Conservation (phyloP, 2,888 invertebrate genomes). For the Dromius quadrimaculatus region DNA sequence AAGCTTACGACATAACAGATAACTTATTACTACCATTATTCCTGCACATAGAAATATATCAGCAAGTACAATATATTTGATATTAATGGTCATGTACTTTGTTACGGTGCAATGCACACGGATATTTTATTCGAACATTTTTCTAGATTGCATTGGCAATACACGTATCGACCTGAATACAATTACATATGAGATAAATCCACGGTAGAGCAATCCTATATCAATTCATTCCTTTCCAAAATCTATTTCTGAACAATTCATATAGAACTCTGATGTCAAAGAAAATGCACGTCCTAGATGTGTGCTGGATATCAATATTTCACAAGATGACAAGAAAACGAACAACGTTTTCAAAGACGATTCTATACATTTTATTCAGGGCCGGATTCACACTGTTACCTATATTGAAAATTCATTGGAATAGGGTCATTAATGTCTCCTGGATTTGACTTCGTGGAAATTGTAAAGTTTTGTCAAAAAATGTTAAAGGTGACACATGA, state of each 20-base stretch:
- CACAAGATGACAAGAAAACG: neutral
- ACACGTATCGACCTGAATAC: constrained; percentile 18
- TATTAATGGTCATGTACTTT: constrained; percentile 5
- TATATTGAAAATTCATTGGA: too few species aligned
- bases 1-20: too few species aligned
- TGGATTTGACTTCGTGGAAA: too few species aligned
- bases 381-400: too few species aligned
- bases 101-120: constrained; percentile 6
- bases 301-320: constrained; percentile 8
- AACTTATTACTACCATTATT: too few species aligned
- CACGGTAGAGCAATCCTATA: constrained; percentile 18
- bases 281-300: neutral
- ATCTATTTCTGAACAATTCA: constrained; percentile 7
- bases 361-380: neutral
- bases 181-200: neutral
- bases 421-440: too few species aligned
- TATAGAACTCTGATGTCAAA: neutral
- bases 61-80: neutral
- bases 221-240: constrained; percentile 1
- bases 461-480: too few species aligned
- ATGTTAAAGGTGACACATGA: too few species aligned
- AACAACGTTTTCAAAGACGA: neutral
- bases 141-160: neutral
- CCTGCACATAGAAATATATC: constrained; percentile 11
- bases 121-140: constrained; percentile 24